phyloP scores from a whole-genome alignment of 1,140 invertebrate genomes.

The Popillia japonica region DNA sequence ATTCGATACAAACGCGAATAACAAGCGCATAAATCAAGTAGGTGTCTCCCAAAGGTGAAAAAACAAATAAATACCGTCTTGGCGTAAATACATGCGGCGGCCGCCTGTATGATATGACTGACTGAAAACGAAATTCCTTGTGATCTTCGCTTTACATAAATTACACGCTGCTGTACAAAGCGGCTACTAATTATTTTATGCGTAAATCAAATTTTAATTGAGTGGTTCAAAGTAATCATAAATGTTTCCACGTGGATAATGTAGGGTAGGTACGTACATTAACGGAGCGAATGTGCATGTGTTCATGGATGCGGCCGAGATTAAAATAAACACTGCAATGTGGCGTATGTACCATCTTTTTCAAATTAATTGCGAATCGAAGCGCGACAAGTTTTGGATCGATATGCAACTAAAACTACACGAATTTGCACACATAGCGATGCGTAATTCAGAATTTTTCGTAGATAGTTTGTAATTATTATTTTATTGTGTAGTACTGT shows the following conservation, averaged over 20 bases:
- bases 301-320: not conserved
- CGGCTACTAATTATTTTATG: constrained; percentile 47
- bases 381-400: no score
- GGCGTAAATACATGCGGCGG: not conserved
- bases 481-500: no score
- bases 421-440: no score
- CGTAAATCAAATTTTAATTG: constrained; percentile 51
- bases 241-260: constrained; percentile 45
- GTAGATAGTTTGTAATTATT: no score
- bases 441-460: no score
- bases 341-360: no score
- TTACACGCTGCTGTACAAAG: constrained; percentile 43
- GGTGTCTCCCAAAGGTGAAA: constrained; percentile 5
- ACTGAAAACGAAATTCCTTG: constrained; percentile 47
- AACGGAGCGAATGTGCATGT: not conserved
- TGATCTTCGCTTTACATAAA: constrained; percentile 49
- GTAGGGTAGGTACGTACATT: not conserved
- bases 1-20: not conserved
- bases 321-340: constrained; percentile 34
- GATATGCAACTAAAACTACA: no score
- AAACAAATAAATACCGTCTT: constrained; percentile 2
- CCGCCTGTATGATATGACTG: not conserved
- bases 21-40: not conserved
- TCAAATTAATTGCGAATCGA: no score
- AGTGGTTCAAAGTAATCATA: constrained; percentile 51